Conservation (phyloP, 2,888 invertebrate species). For the Abscondita cerata region DNA sequence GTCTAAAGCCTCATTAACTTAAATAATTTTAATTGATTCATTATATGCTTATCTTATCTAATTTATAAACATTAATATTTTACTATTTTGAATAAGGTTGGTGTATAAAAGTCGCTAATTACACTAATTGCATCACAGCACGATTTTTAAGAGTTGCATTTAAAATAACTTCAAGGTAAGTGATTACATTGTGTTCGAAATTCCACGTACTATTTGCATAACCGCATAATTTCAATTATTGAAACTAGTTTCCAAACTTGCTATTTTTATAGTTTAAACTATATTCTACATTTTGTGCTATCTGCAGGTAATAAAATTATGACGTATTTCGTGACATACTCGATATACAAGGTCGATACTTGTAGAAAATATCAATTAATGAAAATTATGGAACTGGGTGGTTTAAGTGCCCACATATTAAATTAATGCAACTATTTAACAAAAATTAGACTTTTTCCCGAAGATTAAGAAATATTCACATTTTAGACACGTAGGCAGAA, state of each 20-base stretch:
- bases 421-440: too few species aligned
- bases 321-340: background rate
- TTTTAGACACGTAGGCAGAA: too few species aligned
- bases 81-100: background rate
- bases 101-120: background rate
- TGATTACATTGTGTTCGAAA: background rate
- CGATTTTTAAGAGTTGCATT: background rate
- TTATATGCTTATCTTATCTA: too few species aligned
- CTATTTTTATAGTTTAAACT: background rate
- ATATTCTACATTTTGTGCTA: background rate
- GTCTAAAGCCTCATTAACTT: too few species aligned
- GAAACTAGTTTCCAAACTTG: too few species aligned
- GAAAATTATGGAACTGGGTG: too few species aligned
- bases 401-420: too few species aligned
- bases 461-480: too few species aligned
- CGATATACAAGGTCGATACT: background rate
- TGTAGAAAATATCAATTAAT: too few species aligned
- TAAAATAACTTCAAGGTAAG: conserved; percentile 4
- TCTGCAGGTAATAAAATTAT: background rate
- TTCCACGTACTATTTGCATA: background rate
- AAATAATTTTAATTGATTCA: too few species aligned
- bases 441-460: too few species aligned
- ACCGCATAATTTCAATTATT: background rate
- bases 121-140: background rate
- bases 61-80: background rate